Evolutionary conservation across 2,113 vertebrate species (phyloP), one percentile per base, ranked within the genome.

Genomic region (Rhizomys pruinosus): DNA sequence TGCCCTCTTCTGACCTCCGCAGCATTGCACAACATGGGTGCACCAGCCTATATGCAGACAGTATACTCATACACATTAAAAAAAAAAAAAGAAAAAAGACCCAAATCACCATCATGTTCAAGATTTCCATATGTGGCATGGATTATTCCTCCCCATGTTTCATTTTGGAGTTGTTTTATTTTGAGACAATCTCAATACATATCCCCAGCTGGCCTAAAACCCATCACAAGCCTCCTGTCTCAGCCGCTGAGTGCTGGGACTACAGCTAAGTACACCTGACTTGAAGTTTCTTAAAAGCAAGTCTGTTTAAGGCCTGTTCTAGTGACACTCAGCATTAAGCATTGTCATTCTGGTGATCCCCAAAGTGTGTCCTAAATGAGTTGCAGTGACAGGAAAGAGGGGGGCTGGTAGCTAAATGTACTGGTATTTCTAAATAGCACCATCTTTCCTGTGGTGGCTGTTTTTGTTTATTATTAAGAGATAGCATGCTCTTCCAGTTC

Each of bases 391-490:
- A n/a, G 16, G n/a, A n/a, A 47, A n/a, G 57, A 80, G 34, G 42
- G 63, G 17, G 55, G 23, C 42, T 23, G 34, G 10, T 82, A 29
- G 71, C 32, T 78, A 59, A 47, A 93, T 66, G 74, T 80, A 13
- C 63, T 61, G n/a, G 64, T 37, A 20, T 74, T 76, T 92, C 72
- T 89, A 89, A 91, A 87, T 76, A 78, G 84, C 84, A 27, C 73
- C 12, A 34, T 68, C 39, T 77, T 76, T 79, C 52, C 55, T 73
- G 64, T 47, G 25, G 89, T 42, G 27, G 34, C 37, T 59, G 20
- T 81, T 92, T n/a, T 29, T 64, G 37, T 42, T 89, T 84, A 42
- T 92, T 82, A 74, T 82, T 91, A 64, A 73, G 92, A 90, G 68
- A 42, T 12, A 79, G 11, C 44, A 5, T 77, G 64, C 34, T 68